phyloP scores from a whole-genome alignment of 2,113 vertebrate genomes.

The Ovis canadensis region DNA sequence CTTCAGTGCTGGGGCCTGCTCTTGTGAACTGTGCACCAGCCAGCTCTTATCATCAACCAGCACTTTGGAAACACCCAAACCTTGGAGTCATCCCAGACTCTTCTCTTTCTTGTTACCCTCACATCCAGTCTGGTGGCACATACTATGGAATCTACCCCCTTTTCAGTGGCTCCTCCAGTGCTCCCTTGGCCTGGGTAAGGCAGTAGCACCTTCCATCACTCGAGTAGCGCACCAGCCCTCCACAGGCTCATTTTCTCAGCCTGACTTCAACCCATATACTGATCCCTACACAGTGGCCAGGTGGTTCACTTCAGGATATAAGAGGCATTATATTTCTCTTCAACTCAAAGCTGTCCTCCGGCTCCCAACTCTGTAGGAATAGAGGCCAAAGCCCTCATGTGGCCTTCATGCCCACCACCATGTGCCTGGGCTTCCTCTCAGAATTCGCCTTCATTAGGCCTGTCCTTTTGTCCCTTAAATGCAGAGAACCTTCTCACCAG shows the following conservation, averaged over 20 bases:
- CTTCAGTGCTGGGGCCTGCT: background rate
- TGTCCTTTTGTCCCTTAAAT: no score
- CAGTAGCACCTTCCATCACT: background rate
- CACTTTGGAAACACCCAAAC: background rate
- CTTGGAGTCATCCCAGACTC: background rate
- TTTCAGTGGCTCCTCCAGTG: background rate
- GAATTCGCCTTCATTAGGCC: no score
- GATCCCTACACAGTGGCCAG: background rate
- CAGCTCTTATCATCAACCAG: background rate
- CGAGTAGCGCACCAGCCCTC: background rate
- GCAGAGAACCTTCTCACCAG: no score
- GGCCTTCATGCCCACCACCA: background rate
- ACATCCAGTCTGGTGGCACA: background rate
- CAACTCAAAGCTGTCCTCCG: background rate
- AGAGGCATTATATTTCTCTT: background rate
- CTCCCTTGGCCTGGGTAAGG: background rate
- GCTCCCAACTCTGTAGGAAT: background rate
- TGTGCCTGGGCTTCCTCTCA: no score
- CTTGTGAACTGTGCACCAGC: background rate
- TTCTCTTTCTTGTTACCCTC: background rate
- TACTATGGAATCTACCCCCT: background rate
- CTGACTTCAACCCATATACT: background rate
- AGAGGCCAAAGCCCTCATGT: background rate
- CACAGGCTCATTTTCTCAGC: background rate
- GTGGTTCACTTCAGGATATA: background rate